Base-by-base conservation (phyloP, 2,113 vertebrate genomes). In the Pteruthius melanotis region DNA sequence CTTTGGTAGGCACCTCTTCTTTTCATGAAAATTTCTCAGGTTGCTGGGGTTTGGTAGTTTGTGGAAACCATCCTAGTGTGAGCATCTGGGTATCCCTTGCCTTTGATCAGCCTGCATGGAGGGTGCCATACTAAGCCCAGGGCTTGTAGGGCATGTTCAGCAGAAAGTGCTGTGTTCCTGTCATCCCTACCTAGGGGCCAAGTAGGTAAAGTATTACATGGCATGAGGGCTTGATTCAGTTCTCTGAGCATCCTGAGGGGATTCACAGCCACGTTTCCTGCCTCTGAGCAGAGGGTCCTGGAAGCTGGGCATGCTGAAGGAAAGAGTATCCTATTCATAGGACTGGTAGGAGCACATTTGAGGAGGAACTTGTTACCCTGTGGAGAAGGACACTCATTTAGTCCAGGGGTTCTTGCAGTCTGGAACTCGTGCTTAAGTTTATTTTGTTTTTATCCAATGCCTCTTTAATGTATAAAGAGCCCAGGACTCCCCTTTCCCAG, bases 361-460 rank as follows among this genome's bases (percentile, higher is more conserved):
- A 81, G 91, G 70, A 90, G 56, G 56, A 86, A n/a, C 78, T 50
- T 83, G 24, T 81, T 83, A 66, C 37, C 35, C 42, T 70, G 24
- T 39, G 63, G 56, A 83, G 85, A 80, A 50, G 68, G 53, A 59
- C n/a, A 15, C 39, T 54, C 42, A 39, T 69, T 81, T 82, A 83
- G 44, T 83, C 42, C 42, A 15, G 68, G 28, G 54, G 47, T 88
- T 86, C 90, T 92, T 77, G 42, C 63, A 86, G 33, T 40, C 64
- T 96, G 83, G 52, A 89, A 52, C 68, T 86, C 39, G 16, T 59
- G 30, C 77, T 94, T 93, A 39, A 80, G 69, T 94, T 94, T 96
- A 70, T 95, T 96, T 94, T 92, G 39, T 49, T 95, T 86, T 92
- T 44, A 89, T 81, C 72, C 80, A 68, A 35, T 81, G 52, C 72